phyloP scores from a whole-genome alignment of 2,113 vertebrate genomes.

The Zootoca vivipara region DNA sequence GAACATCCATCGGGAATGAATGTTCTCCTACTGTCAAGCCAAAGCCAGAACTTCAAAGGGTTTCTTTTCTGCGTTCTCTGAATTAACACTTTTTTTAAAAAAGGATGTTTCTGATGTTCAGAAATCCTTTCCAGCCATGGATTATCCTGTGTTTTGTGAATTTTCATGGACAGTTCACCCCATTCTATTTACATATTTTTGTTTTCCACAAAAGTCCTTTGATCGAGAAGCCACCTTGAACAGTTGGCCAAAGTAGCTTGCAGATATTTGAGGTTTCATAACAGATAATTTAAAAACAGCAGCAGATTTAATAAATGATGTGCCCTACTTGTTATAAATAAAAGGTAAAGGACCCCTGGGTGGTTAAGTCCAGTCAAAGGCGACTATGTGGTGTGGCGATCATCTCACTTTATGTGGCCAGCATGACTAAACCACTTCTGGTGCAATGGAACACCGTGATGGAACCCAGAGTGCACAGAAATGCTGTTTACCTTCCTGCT shows the following conservation, averaged over 20 bases:
- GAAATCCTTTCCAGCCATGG: background rate
- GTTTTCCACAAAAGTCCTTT: constrained; percentile 31
- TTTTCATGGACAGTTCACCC: constrained; percentile 11
- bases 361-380: no score
- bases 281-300: background rate
- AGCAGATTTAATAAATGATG: background rate
- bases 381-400: no score
- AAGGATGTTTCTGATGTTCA: constrained; percentile 24
- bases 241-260: constrained; percentile 25
- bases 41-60: background rate
- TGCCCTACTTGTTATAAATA: background rate
- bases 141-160: constrained; percentile 17
- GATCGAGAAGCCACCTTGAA: background rate
- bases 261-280: background rate
- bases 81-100: background rate
- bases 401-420: no score
- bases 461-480: no score
- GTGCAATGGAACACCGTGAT: no score
- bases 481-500: no score
- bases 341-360: no score
- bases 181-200: background rate
- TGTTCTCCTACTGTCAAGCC: background rate
- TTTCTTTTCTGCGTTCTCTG: constrained; percentile 16
- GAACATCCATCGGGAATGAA: accelerated
- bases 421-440: no score